Conservation (phyloP, 2,888 invertebrate species). For the Caenorhabditis zanzibari region DNA sequence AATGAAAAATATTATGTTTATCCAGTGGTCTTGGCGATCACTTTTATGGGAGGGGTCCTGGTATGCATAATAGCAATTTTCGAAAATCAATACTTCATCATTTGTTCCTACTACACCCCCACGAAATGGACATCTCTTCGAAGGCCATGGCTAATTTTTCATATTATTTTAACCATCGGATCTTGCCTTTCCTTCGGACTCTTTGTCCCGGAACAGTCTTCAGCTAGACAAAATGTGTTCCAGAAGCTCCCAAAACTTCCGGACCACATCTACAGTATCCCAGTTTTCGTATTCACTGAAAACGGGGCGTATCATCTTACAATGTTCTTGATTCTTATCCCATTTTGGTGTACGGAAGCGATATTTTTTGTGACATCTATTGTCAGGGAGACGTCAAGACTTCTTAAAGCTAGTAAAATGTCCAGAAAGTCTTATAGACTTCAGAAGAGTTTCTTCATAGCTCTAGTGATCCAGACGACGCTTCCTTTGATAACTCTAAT, state of each 20-base stretch:
- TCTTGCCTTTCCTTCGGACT: conserved; percentile 12
- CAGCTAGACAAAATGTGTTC: not conserved
- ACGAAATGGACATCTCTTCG: not conserved
- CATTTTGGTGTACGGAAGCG: not conserved
- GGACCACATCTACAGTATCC: not conserved
- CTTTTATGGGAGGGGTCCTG: conserved; percentile 9
- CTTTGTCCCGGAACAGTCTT: not conserved
- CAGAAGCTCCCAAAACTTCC: conserved; percentile 5
- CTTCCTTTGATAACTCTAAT: not conserved
- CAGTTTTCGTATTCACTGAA: conserved; percentile 19
- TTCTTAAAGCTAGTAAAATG: not conserved
- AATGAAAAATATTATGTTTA: not conserved
- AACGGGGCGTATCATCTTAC: not conserved
- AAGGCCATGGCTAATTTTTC: not conserved
- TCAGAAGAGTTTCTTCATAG: conserved; percentile 22
- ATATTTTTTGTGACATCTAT: not conserved
- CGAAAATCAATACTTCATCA: conserved; percentile 13
- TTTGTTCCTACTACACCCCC: not conserved
- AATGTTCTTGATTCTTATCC: conserved; percentile 12
- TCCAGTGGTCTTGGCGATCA: not conserved
- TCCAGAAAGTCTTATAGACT: conserved; percentile 11
- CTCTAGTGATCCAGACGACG: conserved; percentile 7
- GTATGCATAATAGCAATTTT: conserved; percentile 15
- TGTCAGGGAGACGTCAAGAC: not conserved
- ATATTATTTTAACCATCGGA: not conserved